These are phyloP conservation scores for Ceraclea dissimilis DNA, from an alignment of 2,888 invertebrate genomes.

Conservation along the genomic window DNA sequence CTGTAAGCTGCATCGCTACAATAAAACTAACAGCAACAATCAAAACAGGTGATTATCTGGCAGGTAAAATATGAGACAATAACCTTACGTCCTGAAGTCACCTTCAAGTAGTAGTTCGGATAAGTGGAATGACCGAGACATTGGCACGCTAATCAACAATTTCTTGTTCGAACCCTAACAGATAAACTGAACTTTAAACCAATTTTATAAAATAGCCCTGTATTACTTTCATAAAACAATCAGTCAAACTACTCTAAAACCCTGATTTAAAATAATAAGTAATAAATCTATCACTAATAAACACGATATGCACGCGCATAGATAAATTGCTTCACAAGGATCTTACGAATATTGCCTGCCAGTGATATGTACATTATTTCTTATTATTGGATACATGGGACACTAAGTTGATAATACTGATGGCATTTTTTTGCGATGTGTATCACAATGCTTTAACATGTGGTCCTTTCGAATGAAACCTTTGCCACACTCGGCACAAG, in stretches of 20 bases:
- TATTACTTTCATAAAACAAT: conserved; percentile 19
- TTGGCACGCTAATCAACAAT: conserved; percentile 11
- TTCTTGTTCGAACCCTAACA: conserved; percentile 3
- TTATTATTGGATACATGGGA: not conserved
- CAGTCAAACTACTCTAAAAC: conserved; percentile 25
- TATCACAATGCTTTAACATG: conserved; percentile 80
- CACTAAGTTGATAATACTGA: not conserved
- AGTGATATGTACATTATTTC: conserved; percentile 26
- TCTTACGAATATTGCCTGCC: conserved; percentile 6
- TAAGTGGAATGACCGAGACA: conserved; percentile 24
- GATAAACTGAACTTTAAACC: conserved; percentile 6
- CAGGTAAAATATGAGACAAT: conserved; percentile 26
- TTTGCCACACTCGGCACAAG: conserved; percentile 75
- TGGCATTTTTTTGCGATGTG: conserved; percentile 57
- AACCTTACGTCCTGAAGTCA: conserved; percentile 25
- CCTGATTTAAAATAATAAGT: conserved; percentile 26
- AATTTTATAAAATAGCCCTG: conserved; percentile 15
- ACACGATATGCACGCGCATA: conserved; percentile 24
- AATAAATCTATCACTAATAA: conserved; percentile 26
- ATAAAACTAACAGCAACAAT: conserved; percentile 21
- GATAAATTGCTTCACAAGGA: conserved; percentile 24
- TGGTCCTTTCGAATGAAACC: conserved; percentile 88
- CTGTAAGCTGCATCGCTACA: conserved; percentile 12
- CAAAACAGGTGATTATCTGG: conserved; percentile 24
- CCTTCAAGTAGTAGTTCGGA: conserved; percentile 20